Conservation (phyloP, 2,888 invertebrate genomes). For the Pemphredon lugubris region DNA sequence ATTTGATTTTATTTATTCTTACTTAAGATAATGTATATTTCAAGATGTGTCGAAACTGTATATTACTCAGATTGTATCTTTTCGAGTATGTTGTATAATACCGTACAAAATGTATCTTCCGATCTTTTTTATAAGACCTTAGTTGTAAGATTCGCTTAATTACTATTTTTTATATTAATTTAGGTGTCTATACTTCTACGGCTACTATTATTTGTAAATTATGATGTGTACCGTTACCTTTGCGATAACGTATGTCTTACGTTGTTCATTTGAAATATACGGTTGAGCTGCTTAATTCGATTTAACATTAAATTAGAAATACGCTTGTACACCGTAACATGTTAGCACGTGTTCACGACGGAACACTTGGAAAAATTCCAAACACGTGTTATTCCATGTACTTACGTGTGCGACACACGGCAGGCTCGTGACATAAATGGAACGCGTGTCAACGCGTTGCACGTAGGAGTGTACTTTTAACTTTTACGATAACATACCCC, state of each 20-base stretch:
- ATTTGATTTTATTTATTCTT: conserved; percentile 65
- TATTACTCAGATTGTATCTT: conserved; percentile 28
- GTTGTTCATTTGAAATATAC: conserved; percentile 37
- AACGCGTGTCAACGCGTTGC: too few species aligned
- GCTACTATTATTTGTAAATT: conserved; percentile 54
- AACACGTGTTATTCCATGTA: too few species aligned
- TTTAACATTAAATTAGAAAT: too few species aligned
- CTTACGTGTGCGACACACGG: too few species aligned
- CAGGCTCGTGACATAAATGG: too few species aligned
- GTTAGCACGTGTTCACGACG: too few species aligned
- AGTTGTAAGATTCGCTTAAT: conserved; percentile 43
- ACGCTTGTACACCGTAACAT: too few species aligned
- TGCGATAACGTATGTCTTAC: conserved; percentile 18
- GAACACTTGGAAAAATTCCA: too few species aligned
- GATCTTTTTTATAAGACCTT: conserved; percentile 59
- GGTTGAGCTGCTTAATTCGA: conserved; percentile 8
- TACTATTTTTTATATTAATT: conserved; percentile 61
- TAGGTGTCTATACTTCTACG: conserved; percentile 43
- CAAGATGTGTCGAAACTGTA: conserved; percentile 43
- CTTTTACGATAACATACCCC: too few species aligned
- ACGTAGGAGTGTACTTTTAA: too few species aligned
- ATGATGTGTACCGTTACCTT: conserved; percentile 40
- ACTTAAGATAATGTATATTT: conserved; percentile 56
- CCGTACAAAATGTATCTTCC: conserved; percentile 52
- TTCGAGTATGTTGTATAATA: conserved; percentile 48